phyloP scores from a whole-genome alignment of 2,888 invertebrate genomes.

The Lottia gigantea region DNA sequence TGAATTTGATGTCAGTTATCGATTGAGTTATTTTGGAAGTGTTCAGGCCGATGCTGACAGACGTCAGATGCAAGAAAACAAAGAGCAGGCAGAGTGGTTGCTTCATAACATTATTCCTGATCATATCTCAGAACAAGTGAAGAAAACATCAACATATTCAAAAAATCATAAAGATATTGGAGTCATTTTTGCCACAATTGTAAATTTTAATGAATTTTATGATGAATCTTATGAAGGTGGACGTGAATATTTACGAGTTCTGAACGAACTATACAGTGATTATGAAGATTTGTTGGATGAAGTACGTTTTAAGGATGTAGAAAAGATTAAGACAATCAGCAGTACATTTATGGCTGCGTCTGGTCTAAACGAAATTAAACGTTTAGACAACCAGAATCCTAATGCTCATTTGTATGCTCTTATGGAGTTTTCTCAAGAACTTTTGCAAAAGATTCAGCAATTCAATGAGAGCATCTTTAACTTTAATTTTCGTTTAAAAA shows the following conservation, averaged over 20 bases:
- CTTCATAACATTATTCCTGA: slow-evolving; percentile 96
- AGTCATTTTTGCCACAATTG: slow-evolving; percentile 95
- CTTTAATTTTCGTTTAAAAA: slow-evolving; percentile 69
- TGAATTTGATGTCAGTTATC: slow-evolving; percentile 93
- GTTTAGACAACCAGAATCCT: slow-evolving; percentile 77
- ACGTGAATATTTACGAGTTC: slow-evolving; percentile 90
- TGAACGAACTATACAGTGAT: slow-evolving; percentile 95
- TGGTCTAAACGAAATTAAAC: slow-evolving; percentile 85
- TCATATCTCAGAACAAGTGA: slow-evolving; percentile 88
- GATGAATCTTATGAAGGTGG: slow-evolving; percentile 96
- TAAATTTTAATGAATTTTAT: slow-evolving; percentile 97
- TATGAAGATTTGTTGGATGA: slow-evolving; percentile 91
- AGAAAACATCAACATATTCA: slow-evolving; percentile 89
- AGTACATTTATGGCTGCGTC: slow-evolving; percentile 98
- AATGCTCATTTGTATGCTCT: slow-evolving; percentile 86
- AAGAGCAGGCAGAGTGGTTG: slow-evolving; percentile 96
- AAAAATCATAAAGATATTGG: slow-evolving; percentile 92
- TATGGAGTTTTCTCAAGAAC: slow-evolving; percentile 91
- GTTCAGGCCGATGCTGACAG: slow-evolving; percentile 90
- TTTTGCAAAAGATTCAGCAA: slow-evolving; percentile 75
- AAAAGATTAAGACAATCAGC: slow-evolving; percentile 96
- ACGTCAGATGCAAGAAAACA: slow-evolving; percentile 87
- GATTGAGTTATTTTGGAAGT: slow-evolving; percentile 89
- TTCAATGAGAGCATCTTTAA: slow-evolving; percentile 68
- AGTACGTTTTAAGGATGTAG: slow-evolving; percentile 85